Base-by-base conservation (phyloP, 2,797 vertebrate genomes). In the Serranus cabrilla region DNA sequence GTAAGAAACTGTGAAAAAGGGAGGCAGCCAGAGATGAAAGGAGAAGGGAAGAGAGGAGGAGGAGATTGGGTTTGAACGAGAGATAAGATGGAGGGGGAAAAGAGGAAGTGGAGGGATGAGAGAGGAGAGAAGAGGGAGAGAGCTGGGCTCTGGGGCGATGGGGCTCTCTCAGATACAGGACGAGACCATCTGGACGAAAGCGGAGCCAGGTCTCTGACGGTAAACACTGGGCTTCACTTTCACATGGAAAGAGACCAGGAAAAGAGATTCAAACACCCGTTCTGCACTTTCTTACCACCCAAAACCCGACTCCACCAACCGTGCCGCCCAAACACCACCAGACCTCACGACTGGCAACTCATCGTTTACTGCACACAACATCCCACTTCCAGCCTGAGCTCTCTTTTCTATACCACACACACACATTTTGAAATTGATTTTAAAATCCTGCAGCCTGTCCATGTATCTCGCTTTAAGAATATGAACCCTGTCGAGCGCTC, bases 141-240 rank as follows among this genome's bases (percentile, higher is more conserved):
- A 37, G 87, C 40, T 45, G 85, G 82, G 86, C 83, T 87, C 74
- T 67, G 80, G 88, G 89, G 91, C 71, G 12, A 52, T 18, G 80
- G 79, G 82, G 69, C 57, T 84, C 85, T 89, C 84, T 91, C 90
- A 87, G 89, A 89, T 87, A 87, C 91, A 78, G 87, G 87, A 87
- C 71, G 76, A 77, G 87, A 92, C 91, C 92, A 94, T 93, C 90
- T 94, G 93, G 90, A 93, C 78, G 72, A 82, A 70, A 87, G 81
- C 56, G 49, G 77, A 76, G 93, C 94, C 93, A 93, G 91, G 84
- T 83, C 89, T 84, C 82, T 88, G 88, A 89, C 86, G 74, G 86
- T 91, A 91, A 93, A 93, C 92, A 90, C 88, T 77, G 78, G 90
- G 89, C 89, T 88, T 87, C 84, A 66, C 85, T 86, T 71, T 82